A percentile compares a stretch with the other conserved stretches of the same genome.
Evolutionary conservation across 2,113 vertebrate genomes (phyloP).

Genomic region (Ardeotis arabs): DNA sequence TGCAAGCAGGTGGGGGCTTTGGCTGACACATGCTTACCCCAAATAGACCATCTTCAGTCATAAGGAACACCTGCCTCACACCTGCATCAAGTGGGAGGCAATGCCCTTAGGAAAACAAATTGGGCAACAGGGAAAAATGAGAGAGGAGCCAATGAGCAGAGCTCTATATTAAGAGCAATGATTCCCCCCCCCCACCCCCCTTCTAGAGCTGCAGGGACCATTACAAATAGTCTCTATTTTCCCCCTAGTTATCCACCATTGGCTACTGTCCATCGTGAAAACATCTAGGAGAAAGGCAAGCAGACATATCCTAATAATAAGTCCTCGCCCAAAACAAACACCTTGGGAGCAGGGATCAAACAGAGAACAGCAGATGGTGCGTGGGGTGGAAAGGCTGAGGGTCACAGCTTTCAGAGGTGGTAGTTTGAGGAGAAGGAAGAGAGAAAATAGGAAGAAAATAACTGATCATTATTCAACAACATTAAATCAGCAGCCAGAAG

Average conservation of each 20-base stretch:
- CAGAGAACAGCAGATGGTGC: background rate
- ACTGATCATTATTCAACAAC: background rate
- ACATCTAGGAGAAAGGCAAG: background rate
- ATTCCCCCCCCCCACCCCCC: no score
- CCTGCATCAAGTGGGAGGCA: slow-evolving; percentile 33
- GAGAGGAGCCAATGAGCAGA: background rate
- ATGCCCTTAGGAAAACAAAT: background rate
- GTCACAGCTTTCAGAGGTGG: background rate
- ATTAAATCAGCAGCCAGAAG: background rate
- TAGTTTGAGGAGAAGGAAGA: background rate
- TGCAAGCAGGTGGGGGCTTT: background rate
- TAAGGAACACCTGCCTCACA: slow-evolving; percentile 37
- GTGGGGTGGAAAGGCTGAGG: background rate
- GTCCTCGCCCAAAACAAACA: background rate
- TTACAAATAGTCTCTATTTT: background rate
- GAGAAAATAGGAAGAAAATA: background rate
- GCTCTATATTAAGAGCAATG: background rate
- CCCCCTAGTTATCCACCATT: background rate
- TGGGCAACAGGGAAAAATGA: background rate
- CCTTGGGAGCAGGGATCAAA: background rate
- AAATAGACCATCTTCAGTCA: background rate
- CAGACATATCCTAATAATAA: background rate
- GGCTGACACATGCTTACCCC: background rate
- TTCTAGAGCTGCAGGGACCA: background rate
- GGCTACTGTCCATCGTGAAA: background rate